These are phyloP conservation scores for Cuculus canorus DNA, from an alignment of 2,797 vertebrate species.

Conservation along the genomic window DNA sequence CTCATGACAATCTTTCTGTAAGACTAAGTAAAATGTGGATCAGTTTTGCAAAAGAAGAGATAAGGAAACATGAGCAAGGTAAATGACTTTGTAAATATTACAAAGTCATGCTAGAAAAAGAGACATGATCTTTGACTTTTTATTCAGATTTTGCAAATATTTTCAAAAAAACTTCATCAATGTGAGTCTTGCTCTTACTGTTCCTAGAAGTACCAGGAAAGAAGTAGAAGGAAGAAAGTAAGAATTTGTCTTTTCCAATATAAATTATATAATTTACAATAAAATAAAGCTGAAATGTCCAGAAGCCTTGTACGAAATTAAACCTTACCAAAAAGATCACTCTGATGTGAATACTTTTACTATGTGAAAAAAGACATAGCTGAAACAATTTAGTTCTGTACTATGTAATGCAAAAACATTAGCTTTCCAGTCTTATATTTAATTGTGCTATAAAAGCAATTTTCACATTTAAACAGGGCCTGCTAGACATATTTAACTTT, in stretches of 20 bases:
- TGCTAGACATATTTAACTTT: neutral
- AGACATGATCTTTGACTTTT: neutral
- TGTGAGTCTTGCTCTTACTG: neutral
- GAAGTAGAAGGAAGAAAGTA: neutral
- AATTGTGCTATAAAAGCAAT: neutral
- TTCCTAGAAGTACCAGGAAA: neutral
- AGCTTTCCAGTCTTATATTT: neutral
- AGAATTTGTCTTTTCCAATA: neutral
- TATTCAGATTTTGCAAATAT: neutral
- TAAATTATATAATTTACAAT: neutral
- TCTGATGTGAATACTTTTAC: slow-evolving; percentile 7
- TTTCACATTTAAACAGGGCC: neutral
- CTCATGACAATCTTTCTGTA: neutral
- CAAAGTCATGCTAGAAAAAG: neutral
- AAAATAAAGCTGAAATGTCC: neutral
- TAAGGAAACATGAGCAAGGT: neutral
- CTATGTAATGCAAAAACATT: neutral
- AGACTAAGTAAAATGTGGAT: neutral
- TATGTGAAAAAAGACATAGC: neutral
- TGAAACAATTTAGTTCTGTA: neutral
- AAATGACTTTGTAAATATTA: neutral
- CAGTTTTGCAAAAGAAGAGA: neutral
- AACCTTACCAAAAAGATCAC: neutral
- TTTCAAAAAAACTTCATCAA: neutral
- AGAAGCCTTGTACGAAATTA: neutral